Evolutionary conservation across 2,113 vertebrate species (phyloP), one percentile per base, ranked within the genome.

Genomic region (Coracopsis vasa): DNA sequence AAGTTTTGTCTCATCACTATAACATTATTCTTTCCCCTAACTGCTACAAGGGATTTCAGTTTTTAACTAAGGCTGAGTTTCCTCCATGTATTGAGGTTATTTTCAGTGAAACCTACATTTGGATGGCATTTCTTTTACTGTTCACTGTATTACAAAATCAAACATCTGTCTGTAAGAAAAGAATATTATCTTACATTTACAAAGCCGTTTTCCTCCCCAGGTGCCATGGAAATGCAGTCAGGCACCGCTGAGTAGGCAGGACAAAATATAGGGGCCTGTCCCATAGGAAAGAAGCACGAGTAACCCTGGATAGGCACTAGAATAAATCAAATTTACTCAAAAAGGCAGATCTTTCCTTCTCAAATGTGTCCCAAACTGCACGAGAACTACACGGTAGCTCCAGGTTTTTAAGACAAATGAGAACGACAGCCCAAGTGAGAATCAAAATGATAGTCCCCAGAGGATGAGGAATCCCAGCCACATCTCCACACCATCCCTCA

Each of bases 101-200:
- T 88, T 67, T 84, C 86, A 91, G n/a, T 47, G 33, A 80, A 84
- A 81, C 17, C 13, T 56, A 50, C 45, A n/a, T 79, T 71, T 79
- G 51, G 73, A 47, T 6, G 70, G 15, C 1, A 42, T 61, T 48
- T 48, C 53, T 86, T 86, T 71, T 56, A 33, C 42, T 48, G 37
- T 35, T 71, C 54, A 54, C n/a, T 64, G 20, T 70, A 35, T 2
- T 58, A 25, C 15, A 86, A 80, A 94, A 87, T n/a, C 73, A 78
- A 77, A n/a, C 28, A 72, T 20, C 29, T 53, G 15, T 50, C 83
- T 23, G 6, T 33, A 53, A 60, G 67, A 66, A 71, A 64, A 86
- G 4, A 47, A 2, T 21, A 28, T 44, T 45, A 53, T 58, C 33
- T 39, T 58, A 17, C 8, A 84, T 27, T 56, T 66, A 44, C 33